Percentiles rank a stretch among this genome's conserved stretches.
Conservation (phyloP, 2,113 vertebrate genomes). For the Pelobates fuscus region DNA sequence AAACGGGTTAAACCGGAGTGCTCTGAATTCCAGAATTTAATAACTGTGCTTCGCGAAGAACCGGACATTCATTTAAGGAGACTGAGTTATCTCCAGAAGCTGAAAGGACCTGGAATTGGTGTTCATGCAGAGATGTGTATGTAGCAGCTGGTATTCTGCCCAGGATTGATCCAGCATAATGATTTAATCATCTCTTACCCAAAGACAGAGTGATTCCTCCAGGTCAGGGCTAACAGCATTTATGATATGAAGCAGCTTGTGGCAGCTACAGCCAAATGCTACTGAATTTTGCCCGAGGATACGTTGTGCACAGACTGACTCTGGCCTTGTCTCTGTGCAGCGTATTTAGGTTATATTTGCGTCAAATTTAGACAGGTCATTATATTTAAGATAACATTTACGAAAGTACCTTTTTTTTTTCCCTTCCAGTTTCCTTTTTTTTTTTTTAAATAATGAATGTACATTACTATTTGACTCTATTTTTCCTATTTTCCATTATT, state of each 20-base stretch:
- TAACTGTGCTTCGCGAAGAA: conserved; percentile 19
- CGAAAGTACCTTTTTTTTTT: not conserved
- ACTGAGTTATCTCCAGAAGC: conserved; percentile 24
- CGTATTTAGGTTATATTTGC: conserved; percentile 48
- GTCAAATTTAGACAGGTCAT: conserved; percentile 42
- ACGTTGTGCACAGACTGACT: conserved; percentile 19
- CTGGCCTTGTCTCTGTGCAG: conserved; percentile 5
- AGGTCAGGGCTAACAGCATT: conserved; percentile 52
- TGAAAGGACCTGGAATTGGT: conserved; percentile 47
- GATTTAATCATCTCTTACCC: conserved; percentile 58
- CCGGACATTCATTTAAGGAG: conserved; percentile 2
- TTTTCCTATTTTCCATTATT: too few relatives aligned
- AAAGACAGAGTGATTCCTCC: conserved; percentile 54
- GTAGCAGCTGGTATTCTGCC: conserved; percentile 56
- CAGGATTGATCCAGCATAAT: conserved; percentile 53
- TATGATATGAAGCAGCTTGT: conserved; percentile 53
- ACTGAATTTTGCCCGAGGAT: conserved; percentile 40
- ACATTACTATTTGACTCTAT: too few relatives aligned
- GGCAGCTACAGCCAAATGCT: conserved; percentile 50
- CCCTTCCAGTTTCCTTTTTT: not conserved
- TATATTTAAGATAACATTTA: not conserved
- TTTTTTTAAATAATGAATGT: too few relatives aligned
- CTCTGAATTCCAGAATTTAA: conserved; percentile 11
- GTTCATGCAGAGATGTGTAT: conserved; percentile 37
- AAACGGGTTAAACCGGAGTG: conserved; percentile 17